Conservation (phyloP, 2,888 invertebrate species). For the Argynnis bischoffii region DNA sequence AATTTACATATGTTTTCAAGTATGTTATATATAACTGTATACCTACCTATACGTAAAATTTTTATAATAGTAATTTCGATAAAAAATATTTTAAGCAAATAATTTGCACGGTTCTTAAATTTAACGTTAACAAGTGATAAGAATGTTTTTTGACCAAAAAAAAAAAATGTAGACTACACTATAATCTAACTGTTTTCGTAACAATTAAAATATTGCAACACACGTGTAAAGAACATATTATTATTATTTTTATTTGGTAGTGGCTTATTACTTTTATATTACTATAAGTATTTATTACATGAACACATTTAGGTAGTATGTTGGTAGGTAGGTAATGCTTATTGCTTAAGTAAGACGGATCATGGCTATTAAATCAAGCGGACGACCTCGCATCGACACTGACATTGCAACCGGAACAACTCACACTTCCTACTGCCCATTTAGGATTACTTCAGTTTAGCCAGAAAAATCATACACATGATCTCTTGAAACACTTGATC, state of each 20-base stretch:
- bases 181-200: too few relatives aligned
- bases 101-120: too few relatives aligned
- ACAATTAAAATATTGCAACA: too few relatives aligned
- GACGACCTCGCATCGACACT: conserved; percentile 65
- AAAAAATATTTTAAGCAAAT: too few relatives aligned
- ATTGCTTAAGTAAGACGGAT: conserved; percentile 28
- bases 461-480: conserved; percentile 5
- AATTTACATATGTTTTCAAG: too few relatives aligned
- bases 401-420: conserved; percentile 73
- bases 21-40: too few relatives aligned
- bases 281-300: neutral
- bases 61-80: too few relatives aligned
- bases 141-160: too few relatives aligned
- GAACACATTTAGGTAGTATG: conserved; percentile 5
- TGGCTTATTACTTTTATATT: neutral
- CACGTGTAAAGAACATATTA: neutral
- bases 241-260: neutral
- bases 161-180: too few relatives aligned
- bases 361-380: conserved; percentile 54
- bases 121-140: too few relatives aligned
- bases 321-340: neutral
- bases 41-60: too few relatives aligned
- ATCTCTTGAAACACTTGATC: neutral
- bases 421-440: conserved; percentile 57
- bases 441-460: conserved; percentile 23